Base-by-base conservation (phyloP, 2,797 vertebrate species). In the Sebastes matsubarae region DNA sequence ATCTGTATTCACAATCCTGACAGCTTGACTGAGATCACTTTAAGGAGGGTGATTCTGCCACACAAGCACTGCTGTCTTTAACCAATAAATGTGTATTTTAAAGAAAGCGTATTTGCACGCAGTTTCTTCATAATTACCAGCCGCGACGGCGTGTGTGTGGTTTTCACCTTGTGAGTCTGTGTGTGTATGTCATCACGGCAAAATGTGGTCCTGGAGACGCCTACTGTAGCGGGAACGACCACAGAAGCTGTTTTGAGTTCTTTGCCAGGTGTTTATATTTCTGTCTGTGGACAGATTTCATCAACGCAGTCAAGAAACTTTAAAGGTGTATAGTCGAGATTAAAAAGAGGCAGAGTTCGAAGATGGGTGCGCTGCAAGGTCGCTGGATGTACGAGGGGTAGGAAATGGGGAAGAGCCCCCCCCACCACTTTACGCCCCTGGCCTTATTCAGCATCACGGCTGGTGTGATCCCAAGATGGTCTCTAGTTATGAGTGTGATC, bases 1-100 rank as follows among this genome's bases (percentile, higher is more conserved):
- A 52, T 36, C 72, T 72, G 20, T 30, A 8, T 70, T 71, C 20
- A 27, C 57, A 42, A n/a, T 52, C 50, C 65, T 63, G 52, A 67
- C 38, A 46, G 16, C 38, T 61, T 46, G 34, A 58, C 42, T 72
- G 60, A 75, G 42, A 64, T 66, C 72, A 69, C 27, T 46, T 57
- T 29, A 25, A 25, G 34, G 29, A 68, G 1, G 1, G 25, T 10
- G 68, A 65, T 11, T 63, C 18, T 29, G 16, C 34, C 32, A 18
- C 54, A 65, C 6, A 22, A 68, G 50, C 59, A 63, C 10, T 34
- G 8, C 24, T 42, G 5, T 7, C 36, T 60, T 57, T 65, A 20
- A 42, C 52, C 1, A 68, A 65, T 50, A 72, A 55, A 73, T 57
- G 0, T 55, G 14, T 20, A 27, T 74, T 86, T 84, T 72, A 79